phyloP scores from a whole-genome alignment of 2,888 invertebrate species.

The Pediacus dermestoides region DNA sequence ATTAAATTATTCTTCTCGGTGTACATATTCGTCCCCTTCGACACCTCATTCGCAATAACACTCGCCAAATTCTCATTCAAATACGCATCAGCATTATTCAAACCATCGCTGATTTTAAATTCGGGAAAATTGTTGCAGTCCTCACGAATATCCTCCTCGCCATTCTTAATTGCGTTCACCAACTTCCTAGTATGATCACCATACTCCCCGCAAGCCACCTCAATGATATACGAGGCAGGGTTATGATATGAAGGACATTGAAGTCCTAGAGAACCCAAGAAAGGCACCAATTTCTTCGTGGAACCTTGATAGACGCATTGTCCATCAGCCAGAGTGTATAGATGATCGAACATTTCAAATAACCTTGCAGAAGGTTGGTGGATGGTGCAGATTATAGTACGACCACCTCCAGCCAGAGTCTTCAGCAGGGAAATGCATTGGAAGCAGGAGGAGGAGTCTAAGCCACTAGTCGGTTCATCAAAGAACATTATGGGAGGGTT shows the following conservation, averaged over 20 bases:
- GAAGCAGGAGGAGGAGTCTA: conserved; percentile 94
- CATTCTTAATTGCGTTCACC: conserved; percentile 81
- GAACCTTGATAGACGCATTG: conserved; percentile 94
- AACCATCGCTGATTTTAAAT: conserved; percentile 41
- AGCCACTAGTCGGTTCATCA: conserved; percentile 93
- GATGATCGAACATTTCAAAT: conserved; percentile 94
- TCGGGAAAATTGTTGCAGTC: conserved; percentile 69
- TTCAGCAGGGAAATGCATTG: conserved; percentile 89
- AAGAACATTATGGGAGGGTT: conserved; percentile 98
- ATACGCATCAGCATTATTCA: conserved; percentile 49
- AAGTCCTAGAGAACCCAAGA: conserved; percentile 72
- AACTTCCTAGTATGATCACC: conserved; percentile 84
- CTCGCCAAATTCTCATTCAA: conserved; percentile 35
- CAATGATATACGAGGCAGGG: conserved; percentile 88
- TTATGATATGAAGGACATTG: conserved; percentile 96
- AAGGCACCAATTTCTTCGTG: conserved; percentile 78
- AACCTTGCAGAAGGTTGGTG: conserved; percentile 96
- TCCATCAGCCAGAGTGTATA: conserved; percentile 91
- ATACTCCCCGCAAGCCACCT: conserved; percentile 95
- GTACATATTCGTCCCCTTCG: conserved; percentile 52
- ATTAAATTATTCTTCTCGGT: conserved; percentile 53
- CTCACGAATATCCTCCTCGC: conserved; percentile 74
- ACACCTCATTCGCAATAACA: conserved; percentile 45
- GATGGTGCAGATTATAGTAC: conserved; percentile 93
- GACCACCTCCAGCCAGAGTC: conserved; percentile 78